phyloP scores from a whole-genome alignment of 30 jellyfish, hydroid and myxozoan genomes.

The Sanderia malayensis region DNA sequence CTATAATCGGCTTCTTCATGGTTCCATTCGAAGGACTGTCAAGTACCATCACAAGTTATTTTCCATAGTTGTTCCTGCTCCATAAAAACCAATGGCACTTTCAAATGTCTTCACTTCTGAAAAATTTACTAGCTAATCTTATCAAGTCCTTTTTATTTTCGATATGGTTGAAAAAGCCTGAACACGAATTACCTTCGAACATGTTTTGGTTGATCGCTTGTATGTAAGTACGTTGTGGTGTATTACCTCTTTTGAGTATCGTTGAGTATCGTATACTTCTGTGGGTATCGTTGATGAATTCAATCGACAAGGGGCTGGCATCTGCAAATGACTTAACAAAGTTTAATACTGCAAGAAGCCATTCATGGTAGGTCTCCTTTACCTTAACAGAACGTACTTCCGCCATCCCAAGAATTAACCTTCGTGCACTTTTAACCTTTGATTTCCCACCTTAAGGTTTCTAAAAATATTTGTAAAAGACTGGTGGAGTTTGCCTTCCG shows the following conservation, averaged over 20 bases:
- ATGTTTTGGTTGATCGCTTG: neutral
- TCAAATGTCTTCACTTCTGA: neutral
- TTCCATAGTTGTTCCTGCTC: conserved; percentile 17
- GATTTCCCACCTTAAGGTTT: conserved; percentile 19
- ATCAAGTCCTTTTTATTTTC: neutral
- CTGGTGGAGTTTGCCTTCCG: conserved; percentile 46
- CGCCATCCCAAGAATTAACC: conserved; percentile 55
- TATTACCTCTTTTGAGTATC: neutral
- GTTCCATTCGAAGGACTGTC: conserved; percentile 19
- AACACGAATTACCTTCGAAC: neutral
- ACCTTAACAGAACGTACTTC: conserved; percentile 13
- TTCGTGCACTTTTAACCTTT: conserved; percentile 23
- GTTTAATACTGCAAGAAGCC: neutral
- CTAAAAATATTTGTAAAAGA: conserved; percentile 7
- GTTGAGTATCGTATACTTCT: neutral
- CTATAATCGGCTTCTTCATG: conserved; percentile 24
- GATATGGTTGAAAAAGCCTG: neutral
- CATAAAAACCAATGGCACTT: neutral
- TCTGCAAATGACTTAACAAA: conserved; percentile 30
- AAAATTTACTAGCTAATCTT: neutral
- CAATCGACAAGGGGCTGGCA: conserved; percentile 3
- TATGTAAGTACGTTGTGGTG: conserved; percentile 8
- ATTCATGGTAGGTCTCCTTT: neutral
- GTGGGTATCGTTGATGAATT: neutral
- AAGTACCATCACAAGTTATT: neutral